Evolutionary conservation across 2,113 vertebrate species (phyloP), one percentile per base, ranked within the genome.

Genomic region (Proteles cristata): DNA sequence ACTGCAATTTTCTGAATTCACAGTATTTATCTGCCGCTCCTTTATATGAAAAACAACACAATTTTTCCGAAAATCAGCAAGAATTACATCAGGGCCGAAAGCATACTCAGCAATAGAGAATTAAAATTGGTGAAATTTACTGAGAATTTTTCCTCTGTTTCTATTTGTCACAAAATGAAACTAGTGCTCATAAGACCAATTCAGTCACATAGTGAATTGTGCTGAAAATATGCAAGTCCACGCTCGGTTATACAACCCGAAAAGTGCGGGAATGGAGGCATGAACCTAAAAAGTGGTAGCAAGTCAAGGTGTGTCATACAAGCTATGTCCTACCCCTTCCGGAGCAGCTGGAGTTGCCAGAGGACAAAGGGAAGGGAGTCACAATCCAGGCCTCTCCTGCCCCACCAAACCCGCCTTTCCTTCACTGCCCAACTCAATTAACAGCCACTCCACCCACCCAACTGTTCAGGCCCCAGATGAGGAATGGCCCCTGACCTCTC

Each of bases 31-130:
- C 39, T 1, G 31, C 12, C 58, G 28, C 23, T 93, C 63, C 77
- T 84, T 84, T 48, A 73, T 31, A 88, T n/a, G 55, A 93, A 85
- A 93, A 50, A 69, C 1, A 11, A 35, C 50, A 84, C 63, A 35
- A 45, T 61, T 88, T 66, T 96, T 85, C 94, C 90, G 39, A 95
- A 93, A 93, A 89, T 81, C 71, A 71, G 43, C 79, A 85, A 95
- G 83, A 95, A 95, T 89, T 71, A 16, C 31, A 76, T 76, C 69
- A 65, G 73, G 35, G 28, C 65, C n/a, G 76, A 84, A 90, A 82
- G 53, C 39, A 89, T 31, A 77, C 61, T 81, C 21, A 93, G 69
- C 11, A 93, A 84, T 1, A 82, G 43, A 80, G 76, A 93, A 89
- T 82, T 84, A 85, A 88, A 95, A 76, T 11, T 55, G 35, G 11